Conservation (phyloP, 2,113 vertebrate species). For the Psophia crepitans region DNA sequence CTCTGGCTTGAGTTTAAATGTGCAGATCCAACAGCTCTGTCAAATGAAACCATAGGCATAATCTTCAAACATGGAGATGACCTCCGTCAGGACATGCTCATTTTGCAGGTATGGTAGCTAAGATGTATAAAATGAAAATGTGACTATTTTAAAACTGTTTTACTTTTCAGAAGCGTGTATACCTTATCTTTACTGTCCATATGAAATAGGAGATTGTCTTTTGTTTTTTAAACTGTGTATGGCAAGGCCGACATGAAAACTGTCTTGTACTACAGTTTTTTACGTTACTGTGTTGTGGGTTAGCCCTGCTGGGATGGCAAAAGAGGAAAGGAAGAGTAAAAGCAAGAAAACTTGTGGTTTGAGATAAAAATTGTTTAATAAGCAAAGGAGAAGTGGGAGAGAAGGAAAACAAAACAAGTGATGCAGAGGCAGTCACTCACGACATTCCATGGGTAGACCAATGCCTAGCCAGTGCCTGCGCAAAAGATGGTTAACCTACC, state of each 20-base stretch:
- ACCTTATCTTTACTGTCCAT: not conserved
- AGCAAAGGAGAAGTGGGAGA: not conserved
- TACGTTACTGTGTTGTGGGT: not conserved
- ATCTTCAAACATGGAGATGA: constrained; percentile 99
- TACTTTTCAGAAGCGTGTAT: not conserved
- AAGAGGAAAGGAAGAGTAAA: not conserved
- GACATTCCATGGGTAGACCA: not conserved
- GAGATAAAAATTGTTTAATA: not conserved
- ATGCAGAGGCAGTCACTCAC: not conserved
- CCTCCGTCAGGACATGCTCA: constrained; percentile 97
- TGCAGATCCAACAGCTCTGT: constrained; percentile 90
- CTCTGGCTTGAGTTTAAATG: constrained; percentile 96
- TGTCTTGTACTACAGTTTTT: not conserved
- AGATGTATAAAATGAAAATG: not conserved
- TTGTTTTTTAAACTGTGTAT: not conserved
- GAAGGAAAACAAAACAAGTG: not conserved
- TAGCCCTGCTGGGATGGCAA: not conserved
- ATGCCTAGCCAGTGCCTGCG: not conserved
- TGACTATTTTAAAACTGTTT: not conserved
- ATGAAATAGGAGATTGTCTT: not conserved
- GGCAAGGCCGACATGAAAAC: not conserved
- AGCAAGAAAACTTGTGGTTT: not conserved
- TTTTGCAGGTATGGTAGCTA: constrained; percentile 85
- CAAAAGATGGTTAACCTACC: not conserved
- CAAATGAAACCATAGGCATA: constrained; percentile 93